Base-by-base conservation (phyloP, 2,888 invertebrate genomes). In the Taphrorychus bicolor region DNA sequence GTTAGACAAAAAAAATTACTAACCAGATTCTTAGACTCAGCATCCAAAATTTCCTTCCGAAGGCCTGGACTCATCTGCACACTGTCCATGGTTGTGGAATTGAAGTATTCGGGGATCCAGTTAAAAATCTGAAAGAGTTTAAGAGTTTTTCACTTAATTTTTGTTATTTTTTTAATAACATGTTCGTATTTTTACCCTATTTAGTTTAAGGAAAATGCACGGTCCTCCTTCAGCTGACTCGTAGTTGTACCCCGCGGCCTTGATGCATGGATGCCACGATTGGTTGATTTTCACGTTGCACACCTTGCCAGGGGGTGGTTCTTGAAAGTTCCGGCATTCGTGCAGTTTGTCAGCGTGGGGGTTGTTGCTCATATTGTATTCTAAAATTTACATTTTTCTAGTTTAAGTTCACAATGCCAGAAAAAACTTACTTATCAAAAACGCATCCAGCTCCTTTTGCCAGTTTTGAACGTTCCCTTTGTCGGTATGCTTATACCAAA, bases 121-220 rank as follows among this genome's bases (percentile, higher is more conserved):
- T 91, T 92, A 84, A 89, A 96, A 78, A 97, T 96, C 94, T 95
- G 82, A 1, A 84, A 82, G 73, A 16, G n/a, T n/a, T n/a, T n/a
- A n/a, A n/a, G 41, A 18, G 32, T 14, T 54, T 54, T 23, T 24
- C 19, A n/a, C 5, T 11, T 51, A 19, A 51, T 7, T n/a, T n/a
- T n/a, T n/a, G n/a, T n/a, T n/a, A n/a, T n/a, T n/a, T n/a, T n/a
- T n/a, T n/a, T 7, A 51, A 19, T 18, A 51, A 51, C 52, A 5
- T 41, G 5, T 2, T 7, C 19, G 17, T 5, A 24, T 21, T n/a
- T 32, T 75, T 83, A 96, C 96, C 90, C 94, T 96, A 83, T 99
- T 99, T 75, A 99, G 86, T 83, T 98, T 98, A 74, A 99, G 88
- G 85, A 98, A 92, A 81, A 99, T 92, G 83, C 99, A 99, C 14